These are phyloP conservation scores for Strix uralensis DNA, from an alignment of 2,113 vertebrate genomes.

Conservation along the genomic window DNA sequence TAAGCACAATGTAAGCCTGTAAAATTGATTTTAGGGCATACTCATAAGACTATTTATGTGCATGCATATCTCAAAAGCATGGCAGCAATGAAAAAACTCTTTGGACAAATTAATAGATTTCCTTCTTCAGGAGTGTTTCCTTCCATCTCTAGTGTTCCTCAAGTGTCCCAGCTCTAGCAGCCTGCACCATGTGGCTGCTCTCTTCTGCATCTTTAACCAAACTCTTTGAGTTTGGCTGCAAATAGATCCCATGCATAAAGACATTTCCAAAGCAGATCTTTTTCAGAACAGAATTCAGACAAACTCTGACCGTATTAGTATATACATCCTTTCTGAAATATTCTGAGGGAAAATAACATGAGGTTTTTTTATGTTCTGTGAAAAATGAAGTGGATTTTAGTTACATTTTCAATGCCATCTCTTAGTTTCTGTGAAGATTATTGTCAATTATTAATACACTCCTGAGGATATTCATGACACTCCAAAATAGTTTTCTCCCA, in stretches of 20 bases:
- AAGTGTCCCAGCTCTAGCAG: not conserved
- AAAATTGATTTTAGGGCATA: not conserved
- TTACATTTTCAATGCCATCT: not conserved
- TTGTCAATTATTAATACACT: not conserved
- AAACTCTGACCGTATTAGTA: not conserved
- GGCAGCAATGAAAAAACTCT: not conserved
- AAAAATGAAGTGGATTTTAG: not conserved
- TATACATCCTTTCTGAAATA: not conserved
- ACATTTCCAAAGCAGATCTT: not conserved
- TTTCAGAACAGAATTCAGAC: not conserved
- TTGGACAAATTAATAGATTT: not conserved
- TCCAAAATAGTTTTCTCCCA: not conserved
- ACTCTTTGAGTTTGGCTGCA: not conserved
- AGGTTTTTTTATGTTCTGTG: not conserved
- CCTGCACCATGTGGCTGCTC: not conserved
- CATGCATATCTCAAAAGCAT: not conserved
- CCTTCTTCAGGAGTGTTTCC: not conserved
- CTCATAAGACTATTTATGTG: not conserved
- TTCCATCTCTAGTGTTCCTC: not conserved
- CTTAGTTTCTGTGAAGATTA: not conserved
- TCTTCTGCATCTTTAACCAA: not conserved
- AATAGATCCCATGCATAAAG: not conserved
- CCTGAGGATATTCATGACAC: not conserved
- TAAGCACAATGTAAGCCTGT: not conserved
- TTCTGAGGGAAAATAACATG: not conserved